Evolutionary conservation across 2,113 vertebrate genomes (phyloP), one percentile per base, ranked within the genome.

Genomic region (Coturnix japonica): DNA sequence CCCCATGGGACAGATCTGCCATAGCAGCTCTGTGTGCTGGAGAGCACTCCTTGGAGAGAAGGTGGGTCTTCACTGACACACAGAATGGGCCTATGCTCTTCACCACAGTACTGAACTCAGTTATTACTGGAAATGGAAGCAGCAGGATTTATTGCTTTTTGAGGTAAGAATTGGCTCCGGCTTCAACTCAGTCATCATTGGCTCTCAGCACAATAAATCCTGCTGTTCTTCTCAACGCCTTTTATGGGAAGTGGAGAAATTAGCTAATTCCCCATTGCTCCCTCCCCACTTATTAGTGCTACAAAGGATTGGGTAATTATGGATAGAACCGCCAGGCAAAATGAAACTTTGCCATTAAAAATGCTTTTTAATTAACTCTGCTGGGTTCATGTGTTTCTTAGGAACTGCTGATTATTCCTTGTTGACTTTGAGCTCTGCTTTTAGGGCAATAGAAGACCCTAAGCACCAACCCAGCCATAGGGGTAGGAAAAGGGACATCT

Each of bases 351-450:
- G 86, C 26, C 49, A 49, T 93, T 92, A 35, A 92, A 93, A 93
- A 92, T 44, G 53, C 26, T 44, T 84, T 94, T 92, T 79, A 90
- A 91, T 92, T 72, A 81, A 39, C 53, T 64, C 74, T 92, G 54
- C 59, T 69, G 75, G 20, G n/a, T n/a, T 67, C 23, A 1, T 1
- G 20, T 33, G 19, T 41, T 88, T 65, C 70, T 74, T 30, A 9
- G 56, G 43, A 88, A 39, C 19, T 9, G 47, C 56, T 84, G 73
- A 25, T 18, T 31, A 61, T n/a, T 56, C 20, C 65, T 74, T 18
- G 4, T 17, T 84, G 61, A 13, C 22, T 41, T 53, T 60, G 65
- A 83, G 76, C 49, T 83, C 13, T 61, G 44, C 54, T 49, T 0
- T 23, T 13, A n/a, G 1, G 6, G 43, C 47, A 43, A 8, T 1